Evolutionary conservation across 2,888 invertebrate species (phyloP), one percentile per base, ranked within the genome.

Genomic region (Polydrusus cervinus): DNA sequence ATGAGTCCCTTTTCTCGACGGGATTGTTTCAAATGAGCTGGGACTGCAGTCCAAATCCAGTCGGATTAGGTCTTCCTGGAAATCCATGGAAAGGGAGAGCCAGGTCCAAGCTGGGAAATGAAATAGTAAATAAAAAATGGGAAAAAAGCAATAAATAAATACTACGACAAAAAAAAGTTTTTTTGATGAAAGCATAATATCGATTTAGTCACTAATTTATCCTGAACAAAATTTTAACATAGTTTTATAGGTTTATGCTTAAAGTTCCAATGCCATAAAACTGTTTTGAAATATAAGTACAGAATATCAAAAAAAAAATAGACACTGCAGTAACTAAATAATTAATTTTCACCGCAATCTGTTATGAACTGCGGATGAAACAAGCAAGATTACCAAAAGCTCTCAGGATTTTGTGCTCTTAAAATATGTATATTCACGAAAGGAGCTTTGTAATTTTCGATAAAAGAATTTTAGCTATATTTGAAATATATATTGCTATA

Each of bases 31-130:
- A 74, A 87, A 87, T 71, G 83, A 81, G 75, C 87, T 87, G 10
- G 87, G 86, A 60, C 83, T 83, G 79, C 88, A 88, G 78, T 88
- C 88, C 67, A 87, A 80, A 81, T 87, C 87, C 66, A 88, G 78
- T 10, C 87, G 84, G 40, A 87, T 81, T 3, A 86, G 84, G 60
- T 84, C 85, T 25, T 85, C 82, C 62, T 82, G 81, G 75, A 84
- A 85, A 80, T 87, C 87, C 66, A 86, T 83, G 49, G 84, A 85
- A 11, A 88, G 79, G 18, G 87, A 86, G 43, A 86, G 75, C 86
- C 87, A 87, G 7, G 86, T 86, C 88, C 88, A 88, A 9, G 87
- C 87, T 87, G 81, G 72, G 84, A 66, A 25, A 16, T n/a, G 25
- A 47, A n/a, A n/a, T n/a, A n/a, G n/a, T n/a, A n/a, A n/a, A n/a